phyloP scores from a whole-genome alignment of 2,888 invertebrate genomes.

The Deilephila elpenor region DNA sequence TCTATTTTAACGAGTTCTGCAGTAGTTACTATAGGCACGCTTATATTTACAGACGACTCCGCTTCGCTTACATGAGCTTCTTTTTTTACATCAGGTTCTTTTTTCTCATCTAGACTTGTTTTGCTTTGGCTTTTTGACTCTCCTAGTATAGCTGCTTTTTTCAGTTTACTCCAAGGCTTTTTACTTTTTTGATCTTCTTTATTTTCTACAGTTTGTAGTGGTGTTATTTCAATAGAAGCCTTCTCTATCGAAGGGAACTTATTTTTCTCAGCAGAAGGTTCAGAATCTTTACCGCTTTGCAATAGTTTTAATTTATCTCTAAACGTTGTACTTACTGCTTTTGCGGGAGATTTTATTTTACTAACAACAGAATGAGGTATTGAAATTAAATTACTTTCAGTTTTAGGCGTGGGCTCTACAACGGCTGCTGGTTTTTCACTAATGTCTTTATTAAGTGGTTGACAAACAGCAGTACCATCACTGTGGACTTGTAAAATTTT shows the following conservation, averaged over 20 bases:
- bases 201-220: conserved; percentile 59
- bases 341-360: conserved; percentile 82
- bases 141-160: conserved; percentile 88
- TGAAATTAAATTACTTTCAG: conserved; percentile 76
- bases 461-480: conserved; percentile 78
- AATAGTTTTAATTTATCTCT: conserved; percentile 80
- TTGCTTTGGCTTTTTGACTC: conserved; percentile 76
- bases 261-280: conserved; percentile 59
- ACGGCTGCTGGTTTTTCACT: conserved; percentile 76
- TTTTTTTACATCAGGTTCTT: conserved; percentile 56
- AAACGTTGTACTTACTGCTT: conserved; percentile 77
- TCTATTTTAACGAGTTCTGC: conserved; percentile 80
- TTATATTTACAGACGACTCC: conserved; percentile 65
- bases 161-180: conserved; percentile 91
- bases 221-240: conserved; percentile 63
- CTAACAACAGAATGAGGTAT: conserved; percentile 82
- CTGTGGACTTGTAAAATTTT: conserved; percentile 85
- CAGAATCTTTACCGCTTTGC: conserved; percentile 72
- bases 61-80: conserved; percentile 51
- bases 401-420: conserved; percentile 77
- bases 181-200: conserved; percentile 77
- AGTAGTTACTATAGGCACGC: conserved; percentile 72
- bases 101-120: conserved; percentile 68
- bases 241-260: conserved; percentile 63
- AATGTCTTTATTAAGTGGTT: conserved; percentile 73